Percentiles rank a stretch among this genome's conserved stretches.
phyloP scores from a whole-genome alignment of 1,140 invertebrate species.

The Cotesia glomerata region DNA sequence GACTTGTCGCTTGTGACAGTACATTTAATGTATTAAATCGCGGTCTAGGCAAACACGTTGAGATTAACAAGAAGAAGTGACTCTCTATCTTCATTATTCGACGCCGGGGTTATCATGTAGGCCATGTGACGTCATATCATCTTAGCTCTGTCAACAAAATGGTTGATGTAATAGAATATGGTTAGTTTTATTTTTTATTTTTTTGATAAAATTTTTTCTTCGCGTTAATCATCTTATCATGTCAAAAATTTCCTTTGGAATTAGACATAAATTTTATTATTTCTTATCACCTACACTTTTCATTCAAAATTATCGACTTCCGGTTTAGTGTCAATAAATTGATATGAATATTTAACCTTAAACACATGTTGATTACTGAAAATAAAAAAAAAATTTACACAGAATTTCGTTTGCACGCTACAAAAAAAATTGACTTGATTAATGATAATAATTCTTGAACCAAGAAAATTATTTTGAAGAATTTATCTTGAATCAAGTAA shows the following conservation, averaged over 20 bases:
- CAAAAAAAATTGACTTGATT: neutral
- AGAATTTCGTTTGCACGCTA: too few species aligned
- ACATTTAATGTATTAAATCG: neutral
- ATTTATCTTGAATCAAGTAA: neutral
- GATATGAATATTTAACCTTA: too few species aligned
- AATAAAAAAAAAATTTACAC: too few species aligned
- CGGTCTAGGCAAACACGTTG: neutral
- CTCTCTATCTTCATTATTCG: constrained; percentile 34
- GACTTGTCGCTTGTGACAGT: neutral
- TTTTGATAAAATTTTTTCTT: too few species aligned
- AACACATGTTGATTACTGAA: too few species aligned
- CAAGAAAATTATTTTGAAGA: neutral
- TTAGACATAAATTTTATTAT: too few species aligned
- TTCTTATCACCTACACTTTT: too few species aligned
- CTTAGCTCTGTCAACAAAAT: constrained; percentile 43
- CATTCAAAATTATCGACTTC: too few species aligned
- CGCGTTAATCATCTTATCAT: too few species aligned
- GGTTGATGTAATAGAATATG: constrained; percentile 15
- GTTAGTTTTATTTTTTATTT: neutral
- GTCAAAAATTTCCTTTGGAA: too few species aligned
- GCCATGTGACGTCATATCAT: constrained; percentile 47
- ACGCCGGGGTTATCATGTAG: constrained; percentile 51
- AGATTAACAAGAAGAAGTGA: constrained; percentile 31
- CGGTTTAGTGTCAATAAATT: too few species aligned
- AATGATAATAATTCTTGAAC: too few species aligned